phyloP scores from a whole-genome alignment of 2,797 vertebrate genomes.

The Tenualosa thibaudeaui region DNA sequence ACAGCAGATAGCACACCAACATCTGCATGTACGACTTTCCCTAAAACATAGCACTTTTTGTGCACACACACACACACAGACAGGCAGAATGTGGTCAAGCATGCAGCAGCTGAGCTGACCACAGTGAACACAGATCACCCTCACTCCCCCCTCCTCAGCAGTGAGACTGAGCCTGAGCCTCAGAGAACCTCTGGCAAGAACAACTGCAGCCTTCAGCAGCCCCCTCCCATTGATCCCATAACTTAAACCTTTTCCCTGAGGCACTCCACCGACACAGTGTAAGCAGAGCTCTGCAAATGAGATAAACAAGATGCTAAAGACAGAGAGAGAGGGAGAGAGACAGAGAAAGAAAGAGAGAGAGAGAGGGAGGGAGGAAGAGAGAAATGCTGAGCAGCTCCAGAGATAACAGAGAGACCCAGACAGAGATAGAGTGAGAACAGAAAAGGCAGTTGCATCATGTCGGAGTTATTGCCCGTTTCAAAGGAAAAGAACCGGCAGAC shows the following conservation, averaged over 20 bases:
- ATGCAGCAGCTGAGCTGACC: not conserved
- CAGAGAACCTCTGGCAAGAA: not conserved
- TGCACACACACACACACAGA: not conserved
- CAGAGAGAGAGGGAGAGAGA: not conserved
- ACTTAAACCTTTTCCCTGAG: not conserved
- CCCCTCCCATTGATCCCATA: not conserved
- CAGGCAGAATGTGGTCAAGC: conserved; percentile 3
- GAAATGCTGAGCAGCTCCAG: not conserved
- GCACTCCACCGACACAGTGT: not conserved
- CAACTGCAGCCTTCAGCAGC: not conserved
- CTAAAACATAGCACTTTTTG: not conserved
- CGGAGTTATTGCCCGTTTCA: not conserved
- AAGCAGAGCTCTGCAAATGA: not conserved
- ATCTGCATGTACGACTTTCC: too few species aligned
- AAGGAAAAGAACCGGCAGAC: not conserved
- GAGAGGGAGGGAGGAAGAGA: too few species aligned
- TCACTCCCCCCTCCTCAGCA: not conserved
- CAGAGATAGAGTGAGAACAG: not conserved
- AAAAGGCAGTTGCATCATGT: not conserved
- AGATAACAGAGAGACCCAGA: not conserved
- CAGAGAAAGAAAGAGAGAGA: not conserved
- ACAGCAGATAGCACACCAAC: not conserved
- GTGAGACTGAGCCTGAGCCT: not conserved
- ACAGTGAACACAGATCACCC: not conserved
- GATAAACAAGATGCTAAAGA: not conserved